Percentiles rank a stretch among this genome's conserved stretches.
These are phyloP conservation scores for Archegozetes longisetosus DNA, from an alignment of 1,140 invertebrate species.

Conservation along the genomic window DNA sequence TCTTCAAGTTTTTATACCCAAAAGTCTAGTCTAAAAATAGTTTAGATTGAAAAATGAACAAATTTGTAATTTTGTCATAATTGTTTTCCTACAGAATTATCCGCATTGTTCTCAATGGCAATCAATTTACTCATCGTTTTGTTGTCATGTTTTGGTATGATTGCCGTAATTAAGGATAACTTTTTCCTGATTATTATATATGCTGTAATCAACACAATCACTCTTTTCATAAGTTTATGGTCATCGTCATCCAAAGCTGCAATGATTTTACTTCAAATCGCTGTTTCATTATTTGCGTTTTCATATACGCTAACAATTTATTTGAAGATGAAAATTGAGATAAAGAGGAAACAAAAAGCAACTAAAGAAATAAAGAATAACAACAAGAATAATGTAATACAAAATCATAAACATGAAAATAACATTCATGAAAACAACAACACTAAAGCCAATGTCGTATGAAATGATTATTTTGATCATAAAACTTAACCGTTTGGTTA, in stretches of 20 bases:
- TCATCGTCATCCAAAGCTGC: not conserved
- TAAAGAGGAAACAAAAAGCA: not conserved
- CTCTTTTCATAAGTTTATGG: not conserved
- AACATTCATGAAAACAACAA: not conserved
- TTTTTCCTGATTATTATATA: not conserved
- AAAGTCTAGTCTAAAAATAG: no score
- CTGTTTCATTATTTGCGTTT: not conserved
- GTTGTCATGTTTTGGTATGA: not conserved
- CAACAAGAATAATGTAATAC: not conserved
- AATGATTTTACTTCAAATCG: not conserved
- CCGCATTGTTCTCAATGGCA: not conserved
- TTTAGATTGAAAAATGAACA: no score
- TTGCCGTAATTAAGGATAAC: not conserved
- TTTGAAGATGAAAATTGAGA: not conserved
- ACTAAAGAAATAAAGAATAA: not conserved
- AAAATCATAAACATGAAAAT: not conserved
- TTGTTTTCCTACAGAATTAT: not conserved
- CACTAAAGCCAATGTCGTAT: not conserved
- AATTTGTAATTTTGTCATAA: not conserved
- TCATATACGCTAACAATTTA: not conserved
- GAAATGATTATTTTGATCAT: no score
- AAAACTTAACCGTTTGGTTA: no score
- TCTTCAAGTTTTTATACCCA: no score
- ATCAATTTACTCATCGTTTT: not conserved
- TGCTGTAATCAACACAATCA: not conserved